Conservation (phyloP, 1,140 invertebrate genomes). For the Aphelinus certus region DNA sequence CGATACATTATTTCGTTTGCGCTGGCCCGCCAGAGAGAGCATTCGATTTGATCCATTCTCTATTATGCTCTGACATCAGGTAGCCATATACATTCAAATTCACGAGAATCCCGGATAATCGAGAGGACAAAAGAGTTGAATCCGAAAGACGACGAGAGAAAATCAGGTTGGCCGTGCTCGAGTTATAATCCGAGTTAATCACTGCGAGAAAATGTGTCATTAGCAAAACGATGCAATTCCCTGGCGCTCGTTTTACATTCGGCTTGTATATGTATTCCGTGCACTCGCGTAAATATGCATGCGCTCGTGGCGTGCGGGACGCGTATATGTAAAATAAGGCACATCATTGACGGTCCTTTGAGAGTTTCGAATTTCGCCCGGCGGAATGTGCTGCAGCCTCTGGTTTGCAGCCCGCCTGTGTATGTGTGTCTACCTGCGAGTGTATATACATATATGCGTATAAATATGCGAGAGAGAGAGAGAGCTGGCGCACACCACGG, state of each 20-base stretch:
- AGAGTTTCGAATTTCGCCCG: conserved; percentile 32
- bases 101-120: too few relatives aligned
- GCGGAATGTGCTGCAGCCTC: conserved; percentile 23
- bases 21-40: too few relatives aligned
- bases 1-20: too few relatives aligned
- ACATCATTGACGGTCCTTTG: conserved; percentile 35
- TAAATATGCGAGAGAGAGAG: conserved; percentile 5
- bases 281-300: conserved; percentile 10
- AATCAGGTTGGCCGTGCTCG: too few relatives aligned
- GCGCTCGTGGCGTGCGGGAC: not conserved
- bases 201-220: not conserved
- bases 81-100: too few relatives aligned
- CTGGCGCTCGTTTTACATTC: conserved; percentile 29
- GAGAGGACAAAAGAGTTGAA: too few relatives aligned
- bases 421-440: not conserved
- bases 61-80: too few relatives aligned
- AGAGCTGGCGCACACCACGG: too few relatives aligned
- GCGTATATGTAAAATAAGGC: conserved; percentile 34
- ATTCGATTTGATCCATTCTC: too few relatives aligned
- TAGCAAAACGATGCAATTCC: not conserved
- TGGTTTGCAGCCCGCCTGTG: conserved; percentile 1
- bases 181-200: not conserved
- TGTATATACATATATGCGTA: conserved; percentile 1
- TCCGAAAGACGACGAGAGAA: too few relatives aligned
- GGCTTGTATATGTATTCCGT: not conserved